Conservation (phyloP, 64 coral and sea anemone species). For the Pocillopora verrucosa region DNA sequence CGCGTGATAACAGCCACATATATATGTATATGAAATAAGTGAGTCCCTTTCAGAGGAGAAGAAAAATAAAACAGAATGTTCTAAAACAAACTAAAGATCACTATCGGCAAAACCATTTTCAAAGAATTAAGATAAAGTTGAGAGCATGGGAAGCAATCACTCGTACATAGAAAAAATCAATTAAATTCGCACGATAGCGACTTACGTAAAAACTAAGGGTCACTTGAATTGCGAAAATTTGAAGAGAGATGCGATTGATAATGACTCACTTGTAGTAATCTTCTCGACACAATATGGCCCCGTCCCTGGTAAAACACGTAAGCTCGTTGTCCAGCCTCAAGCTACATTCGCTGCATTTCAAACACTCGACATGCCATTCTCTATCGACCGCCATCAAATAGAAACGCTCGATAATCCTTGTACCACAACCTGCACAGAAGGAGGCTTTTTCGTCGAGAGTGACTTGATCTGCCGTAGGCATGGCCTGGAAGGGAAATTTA, state of each 20-base stretch:
- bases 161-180: no score
- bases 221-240: neutral
- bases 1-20: neutral
- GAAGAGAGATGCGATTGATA: neutral
- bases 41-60: no score
- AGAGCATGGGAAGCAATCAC: no score
- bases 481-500: constrained; percentile 39
- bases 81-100: neutral
- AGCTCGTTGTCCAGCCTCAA: constrained; percentile 84
- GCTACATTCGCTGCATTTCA: constrained; percentile 85
- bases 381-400: constrained; percentile 88
- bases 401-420: constrained; percentile 72
- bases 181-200: no score
- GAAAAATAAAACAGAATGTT: neutral
- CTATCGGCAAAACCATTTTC: neutral
- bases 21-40: no score
- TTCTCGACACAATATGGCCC: constrained; percentile 84
- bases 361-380: constrained; percentile 77
- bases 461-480: constrained; percentile 76
- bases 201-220: no score
- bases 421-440: constrained; percentile 83
- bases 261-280: constrained; percentile 83
- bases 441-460: constrained; percentile 60
- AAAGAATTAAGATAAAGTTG: no score
- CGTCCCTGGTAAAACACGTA: constrained; percentile 86